Base-by-base conservation (phyloP, 2,888 invertebrate genomes). In the Dinocampus coccinellae region DNA sequence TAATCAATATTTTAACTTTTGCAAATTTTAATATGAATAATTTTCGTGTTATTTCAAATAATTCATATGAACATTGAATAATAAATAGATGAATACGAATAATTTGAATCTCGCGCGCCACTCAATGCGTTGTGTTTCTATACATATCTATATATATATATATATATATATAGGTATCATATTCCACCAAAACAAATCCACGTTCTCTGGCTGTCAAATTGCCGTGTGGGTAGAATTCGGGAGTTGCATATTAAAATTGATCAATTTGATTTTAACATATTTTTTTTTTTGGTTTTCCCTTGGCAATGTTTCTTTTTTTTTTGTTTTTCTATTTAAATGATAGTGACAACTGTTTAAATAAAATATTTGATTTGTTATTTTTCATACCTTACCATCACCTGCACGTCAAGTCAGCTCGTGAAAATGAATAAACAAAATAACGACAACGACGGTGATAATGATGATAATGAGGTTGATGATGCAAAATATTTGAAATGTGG, bases 311-410 rank as follows among this genome's bases (percentile, higher is more conserved):
- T 65, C 10, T 36, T 11, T 22, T 29, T 33, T 53, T 4, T 55
- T 26, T 55, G 20, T 20, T 16, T 10, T n/a, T 24, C 42, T 47
- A 22, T 16, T 24, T 13, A 39, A 42, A 16, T 13, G 29, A 52
- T 16, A 52, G 11, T 26, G 26, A 52, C 53, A 61, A 68, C n/a
- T n/a, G 47, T 22, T 16, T 61, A 36, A 69, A 63, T 6, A 47
- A 70, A 29, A n/a, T 36, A 42, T 53, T 62, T 29, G 36, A 42
- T 42, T 65, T 4, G 29, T 62, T 69, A 16, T 58, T 57, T 75
- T 62, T 70, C 85, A 70, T 82, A 85, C 85, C 85, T 85, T 80
- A 85, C 85, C 85, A 85, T 85, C 81, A 81, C 84, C 82, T 80
- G 82, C 78, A 79, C 77, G 79, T 80, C 78, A 78, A 83, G 77